These are phyloP conservation scores for Carduelis carduelis DNA, from an alignment of 2,797 vertebrate genomes.

Conservation along the genomic window DNA sequence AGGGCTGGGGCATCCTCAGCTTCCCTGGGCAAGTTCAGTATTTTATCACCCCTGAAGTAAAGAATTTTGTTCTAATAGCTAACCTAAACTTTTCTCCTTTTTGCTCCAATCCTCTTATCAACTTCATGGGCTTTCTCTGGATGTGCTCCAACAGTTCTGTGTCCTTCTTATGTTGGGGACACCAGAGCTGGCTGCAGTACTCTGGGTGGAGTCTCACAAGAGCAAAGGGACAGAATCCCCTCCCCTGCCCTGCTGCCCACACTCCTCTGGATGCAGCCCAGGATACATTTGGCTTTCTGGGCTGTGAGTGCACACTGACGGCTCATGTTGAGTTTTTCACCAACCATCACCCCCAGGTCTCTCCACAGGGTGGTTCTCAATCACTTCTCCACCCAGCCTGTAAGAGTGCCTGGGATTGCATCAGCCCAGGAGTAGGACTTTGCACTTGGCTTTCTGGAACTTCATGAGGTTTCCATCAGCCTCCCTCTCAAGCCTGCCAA, in stretches of 20 bases:
- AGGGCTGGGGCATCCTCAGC: not conserved
- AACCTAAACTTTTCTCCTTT: not conserved
- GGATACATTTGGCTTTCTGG: not conserved
- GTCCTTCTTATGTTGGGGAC: not conserved
- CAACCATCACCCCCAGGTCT: not conserved
- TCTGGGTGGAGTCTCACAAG: not conserved
- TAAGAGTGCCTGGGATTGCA: not conserved
- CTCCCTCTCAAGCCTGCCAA: not conserved
- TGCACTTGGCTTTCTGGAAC: not conserved
- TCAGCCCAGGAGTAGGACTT: not conserved
- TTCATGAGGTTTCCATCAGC: not conserved
- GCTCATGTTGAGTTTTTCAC: not conserved
- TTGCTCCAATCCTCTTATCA: not conserved
- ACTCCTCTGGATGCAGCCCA: not conserved
- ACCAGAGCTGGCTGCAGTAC: not conserved
- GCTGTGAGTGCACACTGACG: not conserved
- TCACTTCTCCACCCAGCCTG: not conserved
- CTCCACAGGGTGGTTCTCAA: not conserved
- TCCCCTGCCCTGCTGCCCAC: not conserved
- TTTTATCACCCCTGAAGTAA: not conserved
- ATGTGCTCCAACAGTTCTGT: not conserved
- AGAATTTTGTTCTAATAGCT: not conserved
- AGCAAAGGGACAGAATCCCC: not conserved
- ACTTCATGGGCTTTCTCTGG: not conserved
- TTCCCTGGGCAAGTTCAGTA: not conserved